These are phyloP conservation scores for Sinocyclocheilus grahami DNA, from an alignment of 2,113 vertebrate species.

Conservation along the genomic window DNA sequence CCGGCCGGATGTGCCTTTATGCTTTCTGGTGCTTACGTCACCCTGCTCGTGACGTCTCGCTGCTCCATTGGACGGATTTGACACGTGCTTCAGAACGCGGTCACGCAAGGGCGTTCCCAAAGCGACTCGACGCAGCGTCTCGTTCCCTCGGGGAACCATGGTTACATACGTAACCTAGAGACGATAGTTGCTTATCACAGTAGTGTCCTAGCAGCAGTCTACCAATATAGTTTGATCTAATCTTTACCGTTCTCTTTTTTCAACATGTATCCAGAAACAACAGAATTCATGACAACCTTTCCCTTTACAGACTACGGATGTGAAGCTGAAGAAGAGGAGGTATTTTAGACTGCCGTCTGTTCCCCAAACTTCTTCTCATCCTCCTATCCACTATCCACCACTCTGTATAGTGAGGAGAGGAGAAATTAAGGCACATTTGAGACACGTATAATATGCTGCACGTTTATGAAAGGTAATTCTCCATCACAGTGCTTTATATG, in stretches of 20 bases:
- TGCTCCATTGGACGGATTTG: too few species aligned
- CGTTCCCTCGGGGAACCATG: too few species aligned
- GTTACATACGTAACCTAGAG: too few species aligned
- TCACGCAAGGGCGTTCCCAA: too few species aligned
- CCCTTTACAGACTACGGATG: slow-evolving; percentile 70
- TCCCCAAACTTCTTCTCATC: background rate
- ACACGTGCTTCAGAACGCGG: too few species aligned
- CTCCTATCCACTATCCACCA: background rate
- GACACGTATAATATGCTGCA: background rate
- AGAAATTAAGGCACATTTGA: slow-evolving; percentile 3
- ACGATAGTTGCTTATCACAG: slow-evolving; percentile 24
- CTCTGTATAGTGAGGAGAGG: background rate
- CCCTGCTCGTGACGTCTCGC: too few species aligned
- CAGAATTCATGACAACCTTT: slow-evolving; percentile 4
- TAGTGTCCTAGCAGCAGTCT: background rate
- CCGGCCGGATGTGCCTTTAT: too few species aligned
- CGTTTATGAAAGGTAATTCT: background rate
- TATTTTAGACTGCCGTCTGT: slow-evolving; percentile 56
- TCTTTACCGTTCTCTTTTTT: background rate
- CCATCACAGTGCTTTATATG: background rate
- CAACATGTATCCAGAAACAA: background rate
- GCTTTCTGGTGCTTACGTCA: too few species aligned
- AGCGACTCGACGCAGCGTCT: too few species aligned
- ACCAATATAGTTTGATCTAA: slow-evolving; percentile 5
- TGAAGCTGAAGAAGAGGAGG: slow-evolving; percentile 69